Percentiles rank a stretch among this genome's conserved stretches.
Evolutionary conservation across 2,113 vertebrate genomes (phyloP).

Genomic region (Clinocottus analis): DNA sequence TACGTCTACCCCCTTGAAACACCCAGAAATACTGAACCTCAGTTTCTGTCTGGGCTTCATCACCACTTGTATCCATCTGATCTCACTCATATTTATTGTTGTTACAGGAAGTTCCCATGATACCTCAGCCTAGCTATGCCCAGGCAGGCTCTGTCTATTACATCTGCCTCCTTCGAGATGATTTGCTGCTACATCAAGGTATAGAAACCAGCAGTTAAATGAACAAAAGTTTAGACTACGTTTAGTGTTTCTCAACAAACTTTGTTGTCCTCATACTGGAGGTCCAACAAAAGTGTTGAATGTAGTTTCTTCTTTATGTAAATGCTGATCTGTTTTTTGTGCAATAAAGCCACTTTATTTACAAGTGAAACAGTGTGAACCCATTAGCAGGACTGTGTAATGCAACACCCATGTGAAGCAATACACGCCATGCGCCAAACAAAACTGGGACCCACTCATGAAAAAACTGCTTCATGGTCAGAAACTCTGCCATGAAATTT

Average conservation of each 20-base stretch:
- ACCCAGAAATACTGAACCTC: background rate
- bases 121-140: conserved; percentile 95
- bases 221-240: background rate
- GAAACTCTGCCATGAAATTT: background rate
- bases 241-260: background rate
- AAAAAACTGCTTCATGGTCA: background rate
- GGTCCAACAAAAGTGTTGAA: background rate
- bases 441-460: background rate
- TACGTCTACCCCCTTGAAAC: conserved; percentile 65
- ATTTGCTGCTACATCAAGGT: conserved; percentile 97
- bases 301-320: no score
- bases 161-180: conserved; percentile 95
- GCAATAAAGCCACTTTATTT: background rate
- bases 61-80: background rate
- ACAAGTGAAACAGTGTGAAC: background rate
- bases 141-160: conserved; percentile 96
- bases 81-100: conserved; percentile 32
- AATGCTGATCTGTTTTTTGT: background rate
- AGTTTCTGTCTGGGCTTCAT: background rate
- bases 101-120: conserved; percentile 97
- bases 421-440: background rate
- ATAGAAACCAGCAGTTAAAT: background rate
- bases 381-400: background rate
- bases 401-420: background rate
- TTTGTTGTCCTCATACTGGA: background rate